phyloP scores from a whole-genome alignment of 2,797 vertebrate species.

The Cyprinella venusta region DNA sequence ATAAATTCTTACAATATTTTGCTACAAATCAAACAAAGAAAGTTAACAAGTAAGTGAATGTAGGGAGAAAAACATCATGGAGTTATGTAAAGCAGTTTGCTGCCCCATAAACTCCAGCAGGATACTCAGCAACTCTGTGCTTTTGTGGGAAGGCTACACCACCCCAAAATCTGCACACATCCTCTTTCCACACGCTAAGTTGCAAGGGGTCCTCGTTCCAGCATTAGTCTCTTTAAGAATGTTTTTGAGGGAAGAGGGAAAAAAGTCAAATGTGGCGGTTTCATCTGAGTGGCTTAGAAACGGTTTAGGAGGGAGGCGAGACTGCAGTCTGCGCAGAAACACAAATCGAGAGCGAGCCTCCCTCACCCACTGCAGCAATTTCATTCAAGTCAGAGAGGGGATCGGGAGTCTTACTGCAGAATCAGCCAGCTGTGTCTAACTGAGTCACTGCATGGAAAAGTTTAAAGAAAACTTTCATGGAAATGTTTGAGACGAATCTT shows the following conservation, averaged over 20 bases:
- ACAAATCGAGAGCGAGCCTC: conserved; percentile 43
- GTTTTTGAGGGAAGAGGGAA: conserved; percentile 46
- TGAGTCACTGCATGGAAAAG: not conserved
- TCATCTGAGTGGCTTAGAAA: conserved; percentile 52
- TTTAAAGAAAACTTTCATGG: conserved; percentile 13
- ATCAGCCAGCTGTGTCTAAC: conserved; percentile 27
- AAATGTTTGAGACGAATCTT: conserved; percentile 28
- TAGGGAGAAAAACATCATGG: conserved; percentile 13
- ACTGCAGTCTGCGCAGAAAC: conserved; percentile 51
- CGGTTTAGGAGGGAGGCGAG: conserved; percentile 33
- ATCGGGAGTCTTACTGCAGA: conserved; percentile 39
- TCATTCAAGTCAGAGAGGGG: conserved; percentile 41
- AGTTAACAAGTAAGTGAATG: conserved; percentile 12
- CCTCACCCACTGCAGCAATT: conserved; percentile 49
- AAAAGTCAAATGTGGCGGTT: conserved; percentile 37
- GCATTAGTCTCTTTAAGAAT: conserved; percentile 49
- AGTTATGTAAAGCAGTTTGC: conserved; percentile 54
- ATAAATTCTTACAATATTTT: not conserved
- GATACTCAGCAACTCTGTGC: conserved; percentile 31
- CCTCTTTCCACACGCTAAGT: conserved; percentile 42
- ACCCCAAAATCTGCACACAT: conserved; percentile 48
- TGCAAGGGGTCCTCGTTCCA: conserved; percentile 38
- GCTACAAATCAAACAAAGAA: not conserved
- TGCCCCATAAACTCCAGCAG: conserved; percentile 34
- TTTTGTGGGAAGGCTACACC: conserved; percentile 34